A percentile compares a stretch with the other conserved stretches of the same genome.
Conservation (phyloP, 64 coral and sea anemone species). For the Montipora foliosa region DNA sequence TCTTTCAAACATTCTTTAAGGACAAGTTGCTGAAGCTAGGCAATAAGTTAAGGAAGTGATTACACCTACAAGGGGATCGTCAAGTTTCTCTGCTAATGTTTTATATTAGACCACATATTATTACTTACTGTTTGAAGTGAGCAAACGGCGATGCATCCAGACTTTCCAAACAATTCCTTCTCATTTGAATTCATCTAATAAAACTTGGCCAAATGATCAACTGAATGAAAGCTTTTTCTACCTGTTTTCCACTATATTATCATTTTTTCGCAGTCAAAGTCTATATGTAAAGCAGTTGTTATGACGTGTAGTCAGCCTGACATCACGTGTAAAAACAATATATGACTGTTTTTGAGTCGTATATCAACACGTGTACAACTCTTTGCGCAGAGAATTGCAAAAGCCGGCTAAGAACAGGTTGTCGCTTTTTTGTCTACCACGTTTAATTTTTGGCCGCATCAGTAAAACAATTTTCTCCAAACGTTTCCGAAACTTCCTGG, state of each 20-base stretch:
- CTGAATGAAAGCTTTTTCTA: neutral
- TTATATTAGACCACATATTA: neutral
- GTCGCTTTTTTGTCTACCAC: neutral
- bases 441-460: neutral
- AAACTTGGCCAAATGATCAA: neutral
- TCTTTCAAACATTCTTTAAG: no score
- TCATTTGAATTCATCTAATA: neutral
- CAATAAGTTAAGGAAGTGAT: neutral
- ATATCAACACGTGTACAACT: neutral
- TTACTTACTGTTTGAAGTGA: neutral
- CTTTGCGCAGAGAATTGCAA: neutral
- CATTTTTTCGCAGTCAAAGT: neutral
- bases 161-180: neutral
- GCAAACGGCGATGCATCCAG: neutral
- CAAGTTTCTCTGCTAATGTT: neutral
- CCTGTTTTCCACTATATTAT: neutral
- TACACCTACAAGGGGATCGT: neutral
- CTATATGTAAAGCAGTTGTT: neutral
- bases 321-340: neutral
- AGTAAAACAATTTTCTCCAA: neutral
- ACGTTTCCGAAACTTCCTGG: neutral
- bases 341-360: neutral
- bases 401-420: neutral
- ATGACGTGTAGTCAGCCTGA: neutral
- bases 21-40: neutral